Base-by-base conservation (phyloP, 1,140 invertebrate species). In the Mylabris phalerata region DNA sequence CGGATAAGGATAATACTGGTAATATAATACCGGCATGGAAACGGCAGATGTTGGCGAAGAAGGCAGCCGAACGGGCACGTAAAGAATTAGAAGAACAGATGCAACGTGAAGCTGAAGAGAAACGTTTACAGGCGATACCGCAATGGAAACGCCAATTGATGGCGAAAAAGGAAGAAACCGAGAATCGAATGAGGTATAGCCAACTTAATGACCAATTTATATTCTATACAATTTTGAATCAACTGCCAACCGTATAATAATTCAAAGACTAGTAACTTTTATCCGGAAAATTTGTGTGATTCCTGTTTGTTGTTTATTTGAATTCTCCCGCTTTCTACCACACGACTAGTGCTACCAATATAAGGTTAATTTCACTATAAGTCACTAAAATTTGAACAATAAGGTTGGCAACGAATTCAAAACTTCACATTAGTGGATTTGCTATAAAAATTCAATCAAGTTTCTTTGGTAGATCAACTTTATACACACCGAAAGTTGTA, bases 21-120 rank as follows among this genome's bases (percentile, higher is more conserved):
- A 91, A 90, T 65, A 75, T 85, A 13, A 95, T 96, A 69, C 93
- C 93, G 9, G 86, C 86, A 13, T 96, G 94, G 93, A 95, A 95
- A 73, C 76, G 93, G 24, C 92, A 96, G 75, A 94, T 98, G 90
- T 69, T 96, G 71, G 93, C 93, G 0, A 87, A 92, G 66, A 92
- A 95, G 73, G 89, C 91, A 0, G 93, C 93, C 0, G 93, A 96
- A 72, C 86, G 89, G 60, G 93, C 93, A 2, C 85, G 89, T 57
- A 90, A 90, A 70, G 93, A 96, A 67, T 77, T 92, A 49, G 92
- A 95, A 75, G 90, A 92, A 71, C 83, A 89, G 63, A 76, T 92
- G 67, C 83, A 85, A 43, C 79, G 84, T 52, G 90, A 95, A 67
- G 88, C 90, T 2, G 92, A 95, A 74, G 87, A 90, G 62, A 86